Evolutionary conservation across 2,888 invertebrate species (phyloP), one percentile per base, ranked within the genome.

Genomic region (Clostera curtula): DNA sequence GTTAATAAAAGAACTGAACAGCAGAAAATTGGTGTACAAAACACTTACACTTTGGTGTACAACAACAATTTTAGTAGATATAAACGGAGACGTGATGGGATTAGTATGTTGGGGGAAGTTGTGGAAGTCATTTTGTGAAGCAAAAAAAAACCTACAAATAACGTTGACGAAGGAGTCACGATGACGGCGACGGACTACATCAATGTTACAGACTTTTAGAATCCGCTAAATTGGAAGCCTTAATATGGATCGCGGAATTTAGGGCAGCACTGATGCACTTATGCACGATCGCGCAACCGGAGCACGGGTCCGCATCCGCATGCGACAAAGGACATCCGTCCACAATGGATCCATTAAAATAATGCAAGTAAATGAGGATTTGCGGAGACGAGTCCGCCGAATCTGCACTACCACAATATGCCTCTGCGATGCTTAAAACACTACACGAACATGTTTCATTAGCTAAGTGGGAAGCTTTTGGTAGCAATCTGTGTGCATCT

Each of bases 391-490:
- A 66, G 71, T 67, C 70, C 64, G 55, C 72, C 76, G 71, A 74
- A 77, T 73, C 74, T 70, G 66, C 52, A 42, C 49, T 47, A 58
- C 62, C 61, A 57, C 63, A 79, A 75, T 74, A 79, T 77, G 56
- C 68, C 55, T 49, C 52, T 52, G 53, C 72, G 67, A 54, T 69
- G 74, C 70, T 74, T 69, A 64, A 72, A 73, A 76, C 75, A 74
- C 77, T 80, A 76, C 79, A 72, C 70, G 82, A 79, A 75, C 84
- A 84, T 84, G 84, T 84, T 85, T 85, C 84, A 85, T 85, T 84
- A 84, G 85, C 84, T 85, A 83, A 85, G 83, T 85, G 84, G 79
- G 61, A 76, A 77, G 82, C 84, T 80, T 84, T 84, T 82, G 84
- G 85, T 80, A 67, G 76, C 73, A 75, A 76, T 75, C 82, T 80